Evolutionary conservation across 1,140 invertebrate species (phyloP).

Genomic region (Heliothis subflexa): DNA sequence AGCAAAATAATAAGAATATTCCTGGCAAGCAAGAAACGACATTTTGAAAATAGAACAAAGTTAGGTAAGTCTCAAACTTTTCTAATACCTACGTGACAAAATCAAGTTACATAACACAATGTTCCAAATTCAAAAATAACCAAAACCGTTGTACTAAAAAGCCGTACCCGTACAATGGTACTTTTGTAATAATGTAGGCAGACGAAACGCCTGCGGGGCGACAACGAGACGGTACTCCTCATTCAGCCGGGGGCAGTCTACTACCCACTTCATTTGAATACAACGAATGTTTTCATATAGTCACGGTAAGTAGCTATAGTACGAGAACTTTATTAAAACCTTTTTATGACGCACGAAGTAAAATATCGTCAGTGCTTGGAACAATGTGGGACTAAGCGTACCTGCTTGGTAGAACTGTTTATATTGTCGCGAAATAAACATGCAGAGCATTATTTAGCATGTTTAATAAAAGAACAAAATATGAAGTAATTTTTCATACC

Average conservation of each 20-base stretch:
- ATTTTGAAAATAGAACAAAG: too few species aligned
- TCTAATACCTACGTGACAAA: too few species aligned
- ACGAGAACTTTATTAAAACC: conserved; percentile 14
- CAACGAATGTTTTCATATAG: conserved; percentile 34
- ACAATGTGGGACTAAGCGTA: conserved; percentile 6
- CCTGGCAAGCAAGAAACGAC: too few species aligned
- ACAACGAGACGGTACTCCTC: conserved; percentile 15
- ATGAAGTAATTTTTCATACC: neutral
- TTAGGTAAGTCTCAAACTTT: too few species aligned
- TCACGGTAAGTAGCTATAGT: neutral
- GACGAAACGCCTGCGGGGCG: conserved; percentile 11
- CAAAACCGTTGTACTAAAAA: neutral
- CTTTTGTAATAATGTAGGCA: conserved; percentile 32
- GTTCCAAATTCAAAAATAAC: neutral
- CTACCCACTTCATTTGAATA: conserved; percentile 36
- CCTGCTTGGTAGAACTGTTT: conserved; percentile 1
- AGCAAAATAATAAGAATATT: too few species aligned
- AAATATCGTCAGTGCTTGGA: conserved; percentile 16
- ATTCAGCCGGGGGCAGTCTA: conserved; percentile 8
- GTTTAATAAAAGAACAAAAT: neutral
- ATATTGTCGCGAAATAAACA: conserved; percentile 13
- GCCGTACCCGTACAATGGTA: conserved; percentile 20
- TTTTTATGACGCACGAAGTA: conserved; percentile 16
- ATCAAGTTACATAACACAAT: too few species aligned
- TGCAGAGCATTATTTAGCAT: neutral